A percentile compares a stretch with the other conserved stretches of the same genome.
Evolutionary conservation across 2,888 invertebrate species (phyloP).

Genomic region (Lasius platythorax): DNA sequence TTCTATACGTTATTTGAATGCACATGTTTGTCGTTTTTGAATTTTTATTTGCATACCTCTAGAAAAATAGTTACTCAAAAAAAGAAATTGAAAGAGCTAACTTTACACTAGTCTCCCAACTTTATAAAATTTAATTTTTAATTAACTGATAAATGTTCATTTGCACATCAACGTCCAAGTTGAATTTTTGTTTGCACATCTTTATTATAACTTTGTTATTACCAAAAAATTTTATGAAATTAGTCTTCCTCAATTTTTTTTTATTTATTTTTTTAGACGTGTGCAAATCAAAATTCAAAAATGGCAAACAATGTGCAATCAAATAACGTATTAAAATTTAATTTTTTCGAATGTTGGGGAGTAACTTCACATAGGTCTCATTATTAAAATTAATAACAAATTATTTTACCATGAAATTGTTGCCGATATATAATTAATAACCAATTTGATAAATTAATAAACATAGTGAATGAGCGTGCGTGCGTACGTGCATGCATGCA

Average conservation of each 20-base stretch:
- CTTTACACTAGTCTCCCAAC: neutral
- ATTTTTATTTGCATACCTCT: neutral
- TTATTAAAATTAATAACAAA: constrained; percentile 22
- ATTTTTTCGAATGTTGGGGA: neutral
- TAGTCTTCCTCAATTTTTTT: too few relatives aligned
- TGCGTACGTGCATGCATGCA: neutral
- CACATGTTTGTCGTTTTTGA: neutral
- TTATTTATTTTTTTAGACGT: neutral
- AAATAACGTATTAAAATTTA: neutral
- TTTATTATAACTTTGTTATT: neutral
- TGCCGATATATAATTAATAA: constrained; percentile 26
- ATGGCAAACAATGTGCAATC: neutral
- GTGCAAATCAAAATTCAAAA: neutral
- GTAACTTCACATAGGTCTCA: neutral
- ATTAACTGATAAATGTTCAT: neutral
- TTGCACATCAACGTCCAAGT: neutral
- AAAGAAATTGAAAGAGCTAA: neutral
- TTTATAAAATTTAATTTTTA: neutral
- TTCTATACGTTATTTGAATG: neutral
- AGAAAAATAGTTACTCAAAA: neutral
- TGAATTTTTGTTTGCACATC: neutral
- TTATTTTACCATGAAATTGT: constrained; percentile 18
- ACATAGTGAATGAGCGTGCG: neutral
- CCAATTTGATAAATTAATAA: constrained; percentile 34
- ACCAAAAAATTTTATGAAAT: neutral